phyloP scores from a whole-genome alignment of 2,113 vertebrate genomes.

The Phyllostomus discolor region DNA sequence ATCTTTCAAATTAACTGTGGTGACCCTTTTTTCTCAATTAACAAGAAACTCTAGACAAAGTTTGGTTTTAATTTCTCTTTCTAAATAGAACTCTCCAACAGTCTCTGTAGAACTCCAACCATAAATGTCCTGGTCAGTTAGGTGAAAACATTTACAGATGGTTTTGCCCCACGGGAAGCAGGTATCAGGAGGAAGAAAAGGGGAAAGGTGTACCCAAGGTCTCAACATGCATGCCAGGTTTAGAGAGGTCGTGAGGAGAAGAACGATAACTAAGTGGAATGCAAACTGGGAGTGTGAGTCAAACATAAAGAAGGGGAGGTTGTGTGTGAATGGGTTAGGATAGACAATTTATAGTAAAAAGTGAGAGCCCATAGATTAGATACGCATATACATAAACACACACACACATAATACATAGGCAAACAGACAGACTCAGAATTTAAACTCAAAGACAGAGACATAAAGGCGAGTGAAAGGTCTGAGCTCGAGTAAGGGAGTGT shows the following conservation, averaged over 20 bases:
- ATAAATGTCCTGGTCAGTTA: not conserved
- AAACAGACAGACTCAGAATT: not conserved
- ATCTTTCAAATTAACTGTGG: constrained; percentile 43
- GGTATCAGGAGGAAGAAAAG: not conserved
- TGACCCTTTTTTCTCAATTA: constrained; percentile 3
- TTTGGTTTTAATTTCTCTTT: constrained; percentile 1
- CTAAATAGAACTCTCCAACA: not conserved
- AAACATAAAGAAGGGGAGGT: not conserved
- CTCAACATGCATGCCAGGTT: not conserved
- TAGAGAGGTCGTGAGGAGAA: fast-evolving
- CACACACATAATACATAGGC: not conserved
- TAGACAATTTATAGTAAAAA: not conserved
- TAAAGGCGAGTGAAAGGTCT: not conserved
- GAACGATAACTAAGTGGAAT: not conserved
- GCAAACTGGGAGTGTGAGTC: not conserved
- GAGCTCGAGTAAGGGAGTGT: not conserved
- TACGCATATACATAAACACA: not conserved
- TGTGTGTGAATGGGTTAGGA: not conserved
- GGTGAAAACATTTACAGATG: not conserved
- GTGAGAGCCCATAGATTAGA: not conserved
- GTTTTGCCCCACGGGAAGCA: not conserved
- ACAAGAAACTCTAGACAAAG: not conserved
- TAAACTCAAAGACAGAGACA: not conserved
- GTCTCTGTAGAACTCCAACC: not conserved
- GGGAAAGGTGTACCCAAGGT: not conserved